phyloP scores from a whole-genome alignment of 2,113 vertebrate species.

The Amblyornis subalaris region DNA sequence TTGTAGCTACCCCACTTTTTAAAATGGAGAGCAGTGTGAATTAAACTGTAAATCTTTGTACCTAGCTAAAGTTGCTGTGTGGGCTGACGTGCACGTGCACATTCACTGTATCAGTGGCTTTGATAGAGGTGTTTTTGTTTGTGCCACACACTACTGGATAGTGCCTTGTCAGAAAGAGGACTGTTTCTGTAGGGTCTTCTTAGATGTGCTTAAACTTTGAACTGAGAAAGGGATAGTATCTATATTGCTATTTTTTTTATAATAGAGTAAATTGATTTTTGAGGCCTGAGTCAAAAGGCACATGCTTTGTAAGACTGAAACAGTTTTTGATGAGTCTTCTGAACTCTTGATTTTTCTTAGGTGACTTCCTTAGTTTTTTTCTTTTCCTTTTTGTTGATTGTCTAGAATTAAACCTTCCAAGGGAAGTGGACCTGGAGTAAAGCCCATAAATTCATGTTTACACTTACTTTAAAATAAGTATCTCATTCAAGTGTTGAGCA shows the following conservation, averaged over 20 bases:
- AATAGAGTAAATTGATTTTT: not conserved
- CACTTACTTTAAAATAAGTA: not conserved
- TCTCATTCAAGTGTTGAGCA: not conserved
- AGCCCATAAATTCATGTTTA: not conserved
- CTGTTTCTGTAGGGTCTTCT: not conserved
- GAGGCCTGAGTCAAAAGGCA: not conserved
- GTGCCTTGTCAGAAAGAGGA: conserved; percentile 53
- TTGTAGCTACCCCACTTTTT: not conserved
- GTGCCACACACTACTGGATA: conserved; percentile 51
- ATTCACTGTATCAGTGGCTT: conserved; percentile 52
- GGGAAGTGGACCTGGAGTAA: not conserved
- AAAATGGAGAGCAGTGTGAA: not conserved
- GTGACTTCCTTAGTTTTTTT: not conserved
- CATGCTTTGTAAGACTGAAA: not conserved
- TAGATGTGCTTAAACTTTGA: not conserved
- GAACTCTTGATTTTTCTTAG: not conserved
- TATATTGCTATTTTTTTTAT: conserved; percentile 41
- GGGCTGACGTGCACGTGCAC: not conserved
- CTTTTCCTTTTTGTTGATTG: not conserved
- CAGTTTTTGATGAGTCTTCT: not conserved
- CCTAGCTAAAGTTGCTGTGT: not conserved
- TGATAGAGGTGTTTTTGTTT: not conserved
- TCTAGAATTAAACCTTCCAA: not conserved
- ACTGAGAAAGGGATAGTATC: not conserved
- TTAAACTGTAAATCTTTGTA: not conserved